Evolutionary conservation across 2,113 vertebrate genomes (phyloP).

Genomic region (Crotalus horridus): DNA sequence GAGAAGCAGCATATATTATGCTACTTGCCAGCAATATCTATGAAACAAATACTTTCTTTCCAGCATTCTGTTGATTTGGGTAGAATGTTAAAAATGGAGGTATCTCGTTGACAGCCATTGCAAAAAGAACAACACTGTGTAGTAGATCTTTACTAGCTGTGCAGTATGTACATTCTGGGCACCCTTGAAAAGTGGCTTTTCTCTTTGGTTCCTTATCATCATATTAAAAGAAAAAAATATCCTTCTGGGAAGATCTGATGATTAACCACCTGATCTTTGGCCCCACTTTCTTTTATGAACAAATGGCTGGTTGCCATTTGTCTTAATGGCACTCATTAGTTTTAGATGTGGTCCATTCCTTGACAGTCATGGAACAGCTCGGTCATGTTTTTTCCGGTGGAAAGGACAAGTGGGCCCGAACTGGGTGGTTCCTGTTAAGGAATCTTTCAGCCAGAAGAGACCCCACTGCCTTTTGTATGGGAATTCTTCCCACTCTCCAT

Average conservation of each 20-base stretch:
- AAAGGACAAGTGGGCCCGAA: conserved; percentile 28
- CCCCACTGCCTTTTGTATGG: conserved; percentile 56
- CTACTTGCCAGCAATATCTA: neutral
- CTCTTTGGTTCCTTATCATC: neutral
- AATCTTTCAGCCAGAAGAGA: conserved; percentile 39
- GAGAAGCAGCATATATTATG: neutral
- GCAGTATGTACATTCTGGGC: neutral
- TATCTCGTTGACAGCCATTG: neutral
- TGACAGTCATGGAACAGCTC: conserved; percentile 2
- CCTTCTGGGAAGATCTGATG: neutral
- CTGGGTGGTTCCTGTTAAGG: conserved; percentile 41
- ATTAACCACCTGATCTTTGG: neutral
- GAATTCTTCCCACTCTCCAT: conserved; percentile 51
- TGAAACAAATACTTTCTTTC: neutral
- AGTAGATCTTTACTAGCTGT: neutral
- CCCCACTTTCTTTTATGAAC: neutral
- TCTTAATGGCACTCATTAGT: neutral
- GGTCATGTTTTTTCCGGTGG: neutral
- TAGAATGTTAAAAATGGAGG: neutral
- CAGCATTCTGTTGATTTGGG: neutral
- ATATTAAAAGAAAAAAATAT: neutral
- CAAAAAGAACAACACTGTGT: neutral
- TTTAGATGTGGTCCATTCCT: conserved; percentile 1
- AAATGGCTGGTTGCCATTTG: neutral
- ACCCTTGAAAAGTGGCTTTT: conserved; percentile 3